Evolutionary conservation across 1,140 invertebrate genomes (phyloP).

Genomic region (Bombus ignitus): DNA sequence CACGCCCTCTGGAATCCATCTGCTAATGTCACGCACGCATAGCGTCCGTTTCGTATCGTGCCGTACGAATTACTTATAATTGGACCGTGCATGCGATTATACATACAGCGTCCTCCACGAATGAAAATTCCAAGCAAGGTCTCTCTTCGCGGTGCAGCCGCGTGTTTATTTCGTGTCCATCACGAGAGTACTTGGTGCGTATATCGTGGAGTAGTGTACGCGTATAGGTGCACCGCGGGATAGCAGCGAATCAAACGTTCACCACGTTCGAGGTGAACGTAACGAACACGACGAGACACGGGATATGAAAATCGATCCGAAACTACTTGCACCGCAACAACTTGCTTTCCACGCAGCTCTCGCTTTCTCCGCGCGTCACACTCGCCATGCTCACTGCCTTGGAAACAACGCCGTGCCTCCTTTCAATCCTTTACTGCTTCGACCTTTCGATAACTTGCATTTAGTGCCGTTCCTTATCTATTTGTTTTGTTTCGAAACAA

Average conservation of each 20-base stretch:
- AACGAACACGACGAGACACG: constrained; percentile 32
- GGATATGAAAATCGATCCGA: constrained; percentile 59
- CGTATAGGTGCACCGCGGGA: background rate
- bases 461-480: background rate
- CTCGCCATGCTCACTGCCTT: constrained; percentile 14
- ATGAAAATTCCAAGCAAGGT: constrained; percentile 57
- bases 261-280: constrained; percentile 30
- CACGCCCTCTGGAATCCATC: constrained; percentile 24
- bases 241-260: constrained; percentile 42
- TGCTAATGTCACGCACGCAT: constrained; percentile 22
- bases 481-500: background rate
- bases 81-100: constrained; percentile 38
- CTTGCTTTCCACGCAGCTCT: constrained; percentile 56
- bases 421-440: background rate
- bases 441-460: background rate
- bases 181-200: constrained; percentile 1
- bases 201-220: background rate
- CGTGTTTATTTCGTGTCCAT: constrained; percentile 20
- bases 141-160: background rate
- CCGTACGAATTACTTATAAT: constrained; percentile 38
- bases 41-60: constrained; percentile 6
- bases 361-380: constrained; percentile 54
- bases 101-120: background rate
- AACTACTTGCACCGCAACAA: constrained; percentile 47
- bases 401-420: constrained; percentile 13